Percentiles rank a stretch among this genome's conserved stretches.
Conservation (phyloP, 2,888 invertebrate species). For the Gastracanthus pulcherrimus region DNA sequence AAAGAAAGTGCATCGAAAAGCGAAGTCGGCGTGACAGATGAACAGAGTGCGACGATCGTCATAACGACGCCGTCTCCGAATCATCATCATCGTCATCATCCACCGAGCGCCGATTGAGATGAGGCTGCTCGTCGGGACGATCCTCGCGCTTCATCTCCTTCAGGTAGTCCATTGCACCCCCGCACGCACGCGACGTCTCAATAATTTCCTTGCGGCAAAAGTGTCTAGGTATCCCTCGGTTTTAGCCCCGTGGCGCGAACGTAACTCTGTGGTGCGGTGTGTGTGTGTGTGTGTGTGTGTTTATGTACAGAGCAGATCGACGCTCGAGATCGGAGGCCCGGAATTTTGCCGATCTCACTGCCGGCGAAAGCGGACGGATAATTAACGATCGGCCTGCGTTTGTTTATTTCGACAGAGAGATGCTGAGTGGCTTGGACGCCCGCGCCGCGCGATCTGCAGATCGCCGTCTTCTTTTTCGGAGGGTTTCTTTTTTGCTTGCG, state of each 20-base stretch:
- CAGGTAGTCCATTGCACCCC: constrained; percentile 57
- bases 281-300: too few species aligned
- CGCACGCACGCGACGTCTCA: not conserved
- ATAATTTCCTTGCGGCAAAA: not conserved
- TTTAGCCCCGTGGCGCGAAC: not conserved
- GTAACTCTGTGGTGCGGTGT: too few species aligned
- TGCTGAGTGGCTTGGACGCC: not conserved
- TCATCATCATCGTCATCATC: too few species aligned
- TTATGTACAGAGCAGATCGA: not conserved
- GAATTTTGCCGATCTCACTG: constrained; percentile 57
- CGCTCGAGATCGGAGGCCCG: constrained; percentile 34
- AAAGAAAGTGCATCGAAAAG: not conserved
- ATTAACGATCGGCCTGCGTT: constrained; percentile 54
- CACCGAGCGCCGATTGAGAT: constrained; percentile 24
- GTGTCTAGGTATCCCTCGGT: not conserved
- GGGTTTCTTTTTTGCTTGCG: too few species aligned
- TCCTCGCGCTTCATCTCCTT: constrained; percentile 61
- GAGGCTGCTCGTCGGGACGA: constrained; percentile 58
- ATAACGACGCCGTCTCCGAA: constrained; percentile 15
- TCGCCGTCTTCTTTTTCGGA: too few species aligned
- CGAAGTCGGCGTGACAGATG: not conserved
- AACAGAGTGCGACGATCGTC: not conserved
- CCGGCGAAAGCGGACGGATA: constrained; percentile 60
- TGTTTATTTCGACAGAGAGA: constrained; percentile 51
- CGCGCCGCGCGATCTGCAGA: not conserved